Base-by-base conservation (phyloP, 2,113 vertebrate genomes). In the Carassius gibelio region DNA sequence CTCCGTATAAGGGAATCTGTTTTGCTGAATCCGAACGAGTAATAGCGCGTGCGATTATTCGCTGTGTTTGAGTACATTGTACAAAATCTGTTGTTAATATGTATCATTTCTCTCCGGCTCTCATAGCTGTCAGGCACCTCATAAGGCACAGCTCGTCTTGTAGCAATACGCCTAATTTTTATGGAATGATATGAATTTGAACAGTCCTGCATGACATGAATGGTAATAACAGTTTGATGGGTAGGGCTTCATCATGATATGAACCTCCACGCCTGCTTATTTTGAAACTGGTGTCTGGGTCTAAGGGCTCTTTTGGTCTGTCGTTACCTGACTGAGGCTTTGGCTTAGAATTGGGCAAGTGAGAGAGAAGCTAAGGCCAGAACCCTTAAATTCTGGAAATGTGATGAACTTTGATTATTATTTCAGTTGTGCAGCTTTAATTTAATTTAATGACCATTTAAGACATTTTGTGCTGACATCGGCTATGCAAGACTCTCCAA, bases 1-100 rank as follows among this genome's bases (percentile, higher is more conserved):
- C 38, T 66, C 38, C 9, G 61, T 42, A 50, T 17, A 81, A 66
- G 78, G 8, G 64, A 81, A 81, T 66, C 21, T 66, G 59, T 48
- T 81, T 34, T 48, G 36, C 59, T 8, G 15, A 64, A 66, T 42
- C n/a, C 4, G 38, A 62, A 66, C 23, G n/a, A 66, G 11, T 81
- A 81, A 66, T 66, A 45, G n/a, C 5, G 61, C 38, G 5, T 78
- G 52, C 6, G 75, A 78, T 78, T 36, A 78, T 80, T 80, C 36
- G 8, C 55, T 14, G 55, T 45, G 34, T 62, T 45, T 64, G 77
- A 64, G 21, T 80, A 38, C 26, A 76, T 76, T 57, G 26, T 19
- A 7, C 52, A 77, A 9, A 78, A 38, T 61, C 76, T 78, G 57
- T 62, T 79, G n/a, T 77, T 77, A 59, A 77, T 59, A 17, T 79